phyloP scores from a whole-genome alignment of 1,140 invertebrate genomes.

The Apocrypta bakeri region DNA sequence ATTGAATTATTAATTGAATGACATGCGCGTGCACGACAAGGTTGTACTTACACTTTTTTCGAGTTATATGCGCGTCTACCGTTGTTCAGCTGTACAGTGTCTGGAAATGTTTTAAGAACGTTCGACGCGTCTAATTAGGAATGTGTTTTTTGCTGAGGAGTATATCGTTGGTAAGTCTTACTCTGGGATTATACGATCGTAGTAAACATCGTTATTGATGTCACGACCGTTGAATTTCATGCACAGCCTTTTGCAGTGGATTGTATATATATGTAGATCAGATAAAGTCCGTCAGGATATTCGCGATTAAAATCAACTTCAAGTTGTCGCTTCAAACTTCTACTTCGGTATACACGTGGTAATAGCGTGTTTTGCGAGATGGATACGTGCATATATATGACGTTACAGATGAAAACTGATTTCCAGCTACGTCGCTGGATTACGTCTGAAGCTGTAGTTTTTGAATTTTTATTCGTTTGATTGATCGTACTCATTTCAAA shows the following conservation, averaged over 20 bases:
- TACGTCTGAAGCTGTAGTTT: not conserved
- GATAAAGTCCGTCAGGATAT: not conserved
- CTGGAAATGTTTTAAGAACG: too few species aligned
- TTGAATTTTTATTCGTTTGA: not conserved
- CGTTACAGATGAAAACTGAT: not conserved
- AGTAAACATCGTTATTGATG: too few species aligned
- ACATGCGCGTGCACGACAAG: slow-evolving; percentile 58
- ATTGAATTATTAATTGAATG: slow-evolving; percentile 75
- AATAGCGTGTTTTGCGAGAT: not conserved
- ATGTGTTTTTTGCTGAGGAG: too few species aligned
- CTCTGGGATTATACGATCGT: too few species aligned
- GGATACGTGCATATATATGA: not conserved
- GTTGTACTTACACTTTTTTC: slow-evolving; percentile 58
- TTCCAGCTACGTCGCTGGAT: not conserved
- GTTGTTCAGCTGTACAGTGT: not conserved
- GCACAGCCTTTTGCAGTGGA: not conserved
- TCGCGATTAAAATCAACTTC: not conserved
- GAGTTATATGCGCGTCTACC: not conserved
- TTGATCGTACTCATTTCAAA: not conserved
- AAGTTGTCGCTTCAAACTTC: not conserved
- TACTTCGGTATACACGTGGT: not conserved
- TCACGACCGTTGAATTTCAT: not conserved
- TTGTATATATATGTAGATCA: not conserved
- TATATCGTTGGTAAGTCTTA: too few species aligned
- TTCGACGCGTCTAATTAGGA: too few species aligned